These are phyloP conservation scores for Asobara japonica DNA, from an alignment of 1,140 invertebrate species.

Conservation along the genomic window DNA sequence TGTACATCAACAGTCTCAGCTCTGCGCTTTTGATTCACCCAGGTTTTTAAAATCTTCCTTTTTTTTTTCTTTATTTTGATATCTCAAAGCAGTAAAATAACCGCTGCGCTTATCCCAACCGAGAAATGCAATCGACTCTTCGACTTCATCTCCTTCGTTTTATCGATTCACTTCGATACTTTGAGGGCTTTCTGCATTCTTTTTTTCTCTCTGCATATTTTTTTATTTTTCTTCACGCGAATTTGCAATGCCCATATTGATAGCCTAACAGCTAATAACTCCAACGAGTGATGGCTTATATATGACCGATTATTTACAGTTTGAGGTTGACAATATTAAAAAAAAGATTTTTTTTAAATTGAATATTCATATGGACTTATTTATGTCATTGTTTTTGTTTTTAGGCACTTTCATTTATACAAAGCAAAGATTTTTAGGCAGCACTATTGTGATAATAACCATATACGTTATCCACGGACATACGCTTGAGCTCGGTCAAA, in stretches of 20 bases:
- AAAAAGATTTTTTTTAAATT: not conserved
- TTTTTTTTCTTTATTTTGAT: not conserved
- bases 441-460: not conserved
- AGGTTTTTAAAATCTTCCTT: not conserved
- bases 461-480: not conserved
- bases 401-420: too few species aligned
- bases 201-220: not conserved
- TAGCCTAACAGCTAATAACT: not conserved
- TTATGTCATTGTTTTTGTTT: too few species aligned
- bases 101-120: constrained; percentile 10
- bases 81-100: constrained; percentile 20
- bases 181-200: not conserved
- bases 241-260: constrained; percentile 2
- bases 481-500: not conserved
- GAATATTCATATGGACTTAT: too few species aligned
- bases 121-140: constrained; percentile 32
- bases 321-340: not conserved
- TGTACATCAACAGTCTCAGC: not conserved
- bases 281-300: not conserved
- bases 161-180: constrained; percentile 31
- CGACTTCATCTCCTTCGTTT: constrained; percentile 25
- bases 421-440: too few species aligned
- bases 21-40: not conserved
- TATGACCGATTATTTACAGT: not conserved
- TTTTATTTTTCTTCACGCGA: not conserved